Base-by-base conservation (phyloP, 2,888 invertebrate species). In the Agrotis ipsilon region DNA sequence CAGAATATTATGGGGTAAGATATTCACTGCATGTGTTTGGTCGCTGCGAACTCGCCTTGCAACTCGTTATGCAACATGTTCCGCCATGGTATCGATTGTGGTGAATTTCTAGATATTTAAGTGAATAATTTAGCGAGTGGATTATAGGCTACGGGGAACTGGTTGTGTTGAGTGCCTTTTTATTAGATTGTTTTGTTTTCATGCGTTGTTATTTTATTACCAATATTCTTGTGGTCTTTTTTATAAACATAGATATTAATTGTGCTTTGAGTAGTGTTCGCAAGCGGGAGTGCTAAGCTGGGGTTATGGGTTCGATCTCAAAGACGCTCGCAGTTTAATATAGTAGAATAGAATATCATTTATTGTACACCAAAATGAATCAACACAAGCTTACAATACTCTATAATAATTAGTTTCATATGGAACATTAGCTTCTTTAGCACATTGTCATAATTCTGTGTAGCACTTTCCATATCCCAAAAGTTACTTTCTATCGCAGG, bases 11-110 rank as follows among this genome's bases (percentile, higher is more conserved):
- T 83, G 84, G 72, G 73, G 79, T 92, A 87, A 92, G 94, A 91
- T 91, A 94, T 93, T 91, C 86, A 93, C 87, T 89, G 91, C 86
- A 85, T 78, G 61, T 78, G 85, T 88, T 91, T 92, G 91, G 89
- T 65, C 61, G 70, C 73, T 27, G 11, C 27, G 58, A 68, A 67
- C 72, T 49, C 32, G 46, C 19, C 43, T 57, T 80, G 82, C 79
- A 80, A 74, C 71, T 49, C n/a, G 67, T 72, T 68, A 75, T 64
- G 74, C 67, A 79, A 64, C 62, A n/a, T 27, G 57, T 49, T 32
- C 49, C 21, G 19, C 60, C 32, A 27, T 3, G 32, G 21, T 78
- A 84, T 84, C 62, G 84, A 84, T 84, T 86, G 70, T 71, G 49
- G 63, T 74, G 62, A 71, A 80, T 71, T 80, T 77, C 83, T 68